These are phyloP conservation scores for Anser cygnoides DNA, from an alignment of 2,113 vertebrate species.

Conservation along the genomic window DNA sequence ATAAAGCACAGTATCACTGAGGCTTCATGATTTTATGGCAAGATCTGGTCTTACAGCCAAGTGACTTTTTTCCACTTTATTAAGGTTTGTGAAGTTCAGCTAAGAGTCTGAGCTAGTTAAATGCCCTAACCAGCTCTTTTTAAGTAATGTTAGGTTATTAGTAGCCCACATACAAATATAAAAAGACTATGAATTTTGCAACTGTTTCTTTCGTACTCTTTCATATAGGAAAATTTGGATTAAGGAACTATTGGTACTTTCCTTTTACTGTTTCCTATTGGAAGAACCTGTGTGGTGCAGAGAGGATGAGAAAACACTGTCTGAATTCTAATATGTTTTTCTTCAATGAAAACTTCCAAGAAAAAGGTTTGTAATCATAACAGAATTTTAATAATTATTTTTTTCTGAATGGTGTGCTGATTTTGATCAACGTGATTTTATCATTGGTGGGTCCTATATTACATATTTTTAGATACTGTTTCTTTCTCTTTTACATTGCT, in stretches of 20 bases:
- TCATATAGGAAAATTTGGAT: conserved; percentile 59
- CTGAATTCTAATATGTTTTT: conserved; percentile 36
- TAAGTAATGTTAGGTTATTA: not conserved
- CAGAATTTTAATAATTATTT: not conserved
- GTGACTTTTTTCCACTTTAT: not conserved
- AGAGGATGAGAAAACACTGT: not conserved
- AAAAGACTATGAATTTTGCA: not conserved
- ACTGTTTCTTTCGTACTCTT: not conserved
- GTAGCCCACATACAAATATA: not conserved
- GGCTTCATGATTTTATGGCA: not conserved
- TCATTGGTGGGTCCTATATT: not conserved
- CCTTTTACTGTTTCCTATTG: conserved; percentile 71
- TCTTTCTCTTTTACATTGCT: not conserved
- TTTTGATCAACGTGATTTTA: not conserved
- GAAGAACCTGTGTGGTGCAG: conserved; percentile 47
- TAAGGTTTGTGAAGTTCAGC: not conserved
- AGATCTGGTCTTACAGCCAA: not conserved
- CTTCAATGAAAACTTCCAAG: conserved; percentile 20
- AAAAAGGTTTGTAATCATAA: conserved; percentile 56
- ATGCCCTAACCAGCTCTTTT: not conserved
- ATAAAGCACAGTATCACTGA: not conserved
- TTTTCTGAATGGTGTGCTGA: not conserved
- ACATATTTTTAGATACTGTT: not conserved
- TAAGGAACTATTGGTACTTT: conserved; percentile 71
- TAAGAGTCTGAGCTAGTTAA: not conserved